Conservation (phyloP, 1,140 invertebrate species). For the Polyergus mexicanus region DNA sequence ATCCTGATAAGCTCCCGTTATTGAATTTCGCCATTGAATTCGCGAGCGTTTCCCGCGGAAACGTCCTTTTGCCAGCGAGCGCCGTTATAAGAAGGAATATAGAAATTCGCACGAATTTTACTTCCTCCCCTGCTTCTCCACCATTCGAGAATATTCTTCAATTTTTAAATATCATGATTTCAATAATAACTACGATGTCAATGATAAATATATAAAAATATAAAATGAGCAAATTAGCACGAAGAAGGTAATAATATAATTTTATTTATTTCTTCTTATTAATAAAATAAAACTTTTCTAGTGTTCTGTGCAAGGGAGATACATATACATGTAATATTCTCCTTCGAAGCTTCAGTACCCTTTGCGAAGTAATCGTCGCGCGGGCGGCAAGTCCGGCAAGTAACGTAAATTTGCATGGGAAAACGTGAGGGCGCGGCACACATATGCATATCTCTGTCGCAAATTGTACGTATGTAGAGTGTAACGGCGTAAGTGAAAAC, state of each 20-base stretch:
- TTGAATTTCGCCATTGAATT: slow-evolving; percentile 58
- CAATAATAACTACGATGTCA: too few species aligned
- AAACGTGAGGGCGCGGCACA: slow-evolving; percentile 10
- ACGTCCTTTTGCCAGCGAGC: slow-evolving; percentile 6
- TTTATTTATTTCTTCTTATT: not conserved
- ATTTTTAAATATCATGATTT: not conserved
- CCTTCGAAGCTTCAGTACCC: not conserved
- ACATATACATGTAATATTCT: not conserved
- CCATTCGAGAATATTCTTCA: not conserved
- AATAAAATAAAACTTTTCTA: not conserved
- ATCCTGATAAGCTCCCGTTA: slow-evolving; percentile 60
- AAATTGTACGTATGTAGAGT: slow-evolving; percentile 36
- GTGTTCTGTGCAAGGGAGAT: too few species aligned
- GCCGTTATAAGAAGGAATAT: slow-evolving; percentile 21
- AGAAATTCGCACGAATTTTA: slow-evolving; percentile 9
- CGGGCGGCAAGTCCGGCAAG: slow-evolving; percentile 17
- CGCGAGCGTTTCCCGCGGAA: slow-evolving; percentile 23
- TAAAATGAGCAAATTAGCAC: not conserved
- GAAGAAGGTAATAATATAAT: not conserved
- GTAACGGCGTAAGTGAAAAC: slow-evolving; percentile 73
- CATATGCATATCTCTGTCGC: slow-evolving; percentile 36
- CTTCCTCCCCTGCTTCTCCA: too few species aligned
- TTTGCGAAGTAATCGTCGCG: not conserved
- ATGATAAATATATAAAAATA: not conserved
- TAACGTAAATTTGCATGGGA: slow-evolving; percentile 56